A percentile compares a stretch with the other conserved stretches of the same genome.
Conservation (phyloP, 2,888 invertebrate species). For the Eupeodes luniger region DNA sequence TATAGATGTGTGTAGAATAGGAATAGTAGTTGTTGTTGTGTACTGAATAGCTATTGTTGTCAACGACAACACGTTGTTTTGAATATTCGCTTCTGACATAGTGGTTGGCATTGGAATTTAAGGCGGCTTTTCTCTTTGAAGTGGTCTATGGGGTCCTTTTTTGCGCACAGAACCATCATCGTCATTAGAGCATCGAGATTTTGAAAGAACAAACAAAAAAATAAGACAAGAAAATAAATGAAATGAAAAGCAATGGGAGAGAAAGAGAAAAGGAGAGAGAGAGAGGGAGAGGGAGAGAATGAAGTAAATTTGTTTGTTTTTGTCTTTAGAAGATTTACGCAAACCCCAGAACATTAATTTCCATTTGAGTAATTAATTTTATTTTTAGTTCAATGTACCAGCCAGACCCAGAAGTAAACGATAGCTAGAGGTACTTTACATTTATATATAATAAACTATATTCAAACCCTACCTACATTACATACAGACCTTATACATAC, state of each 20-base stretch:
- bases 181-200: slow-evolving; percentile 1
- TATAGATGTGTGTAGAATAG: neutral
- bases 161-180: neutral
- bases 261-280: neutral
- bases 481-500: too few relatives aligned
- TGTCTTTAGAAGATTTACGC: slow-evolving; percentile 65
- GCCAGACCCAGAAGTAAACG: slow-evolving; percentile 5
- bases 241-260: too few relatives aligned
- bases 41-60: slow-evolving; percentile 39
- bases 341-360: slow-evolving; percentile 70
- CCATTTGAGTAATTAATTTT: slow-evolving; percentile 74
- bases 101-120: slow-evolving; percentile 44
- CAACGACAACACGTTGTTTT: slow-evolving; percentile 49
- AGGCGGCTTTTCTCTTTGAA: neutral
- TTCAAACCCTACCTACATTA: neutral
- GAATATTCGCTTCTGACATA: slow-evolving; percentile 47
- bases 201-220: neutral
- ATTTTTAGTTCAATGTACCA: slow-evolving; percentile 50
- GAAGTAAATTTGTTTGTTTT: slow-evolving; percentile 30
- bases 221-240: too few relatives aligned
- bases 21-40: too few relatives aligned
- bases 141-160: slow-evolving; percentile 1
- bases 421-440: neutral
- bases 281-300: neutral
- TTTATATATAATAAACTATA: slow-evolving; percentile 1